Base-by-base conservation (phyloP, 2,888 invertebrate species). In the Tachystola acroxantha region DNA sequence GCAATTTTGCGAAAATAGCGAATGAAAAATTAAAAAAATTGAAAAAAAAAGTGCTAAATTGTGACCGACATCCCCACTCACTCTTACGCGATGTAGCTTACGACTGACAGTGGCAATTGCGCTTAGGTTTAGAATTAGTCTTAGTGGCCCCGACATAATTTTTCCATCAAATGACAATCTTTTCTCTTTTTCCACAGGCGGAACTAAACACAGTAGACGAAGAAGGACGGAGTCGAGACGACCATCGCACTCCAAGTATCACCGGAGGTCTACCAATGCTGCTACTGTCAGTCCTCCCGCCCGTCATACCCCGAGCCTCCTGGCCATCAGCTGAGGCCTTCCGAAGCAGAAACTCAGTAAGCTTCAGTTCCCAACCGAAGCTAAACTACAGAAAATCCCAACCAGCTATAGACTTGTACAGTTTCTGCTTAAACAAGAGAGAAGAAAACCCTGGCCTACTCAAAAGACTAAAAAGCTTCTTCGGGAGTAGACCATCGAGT, bases 311-410 rank as follows among this genome's bases (percentile, higher is more conserved):
- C 0, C 86, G 93, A 27, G 93, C 93, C 4, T 92, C 92, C 66
- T 93, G 93, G 93, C 93, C 93, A 0, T 92, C 93, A 7, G 91
- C 93, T 0, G 91, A 93, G 54, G 89, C 89, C 29, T 89, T 85
- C 68, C 82, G 89, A 40, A 88, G 89, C 0, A 66, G 90, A 10
- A 88, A 89, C 47, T 91, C 91, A 1, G 89, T 91, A 39, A 90
- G 89, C 37, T 91, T 91, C 57, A 90, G 90, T 55, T 91, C 91
- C 0, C 91, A 91, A 53, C 91, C 91, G 0, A 91, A 91, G 59
- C 81, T 91, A 0, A 89, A 89, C 61, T 89, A 88, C 49, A 67
- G 81, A 13, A 79, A 89, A 50, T 82, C 90, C 0, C 86, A 86
- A 54, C 89, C 90, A 10, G 77, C 88, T 0, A 89, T 90, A 52